Percentiles rank a stretch among this genome's conserved stretches.
Evolutionary conservation across 2,113 vertebrate genomes (phyloP).

Genomic region (Gallinago undulata): DNA sequence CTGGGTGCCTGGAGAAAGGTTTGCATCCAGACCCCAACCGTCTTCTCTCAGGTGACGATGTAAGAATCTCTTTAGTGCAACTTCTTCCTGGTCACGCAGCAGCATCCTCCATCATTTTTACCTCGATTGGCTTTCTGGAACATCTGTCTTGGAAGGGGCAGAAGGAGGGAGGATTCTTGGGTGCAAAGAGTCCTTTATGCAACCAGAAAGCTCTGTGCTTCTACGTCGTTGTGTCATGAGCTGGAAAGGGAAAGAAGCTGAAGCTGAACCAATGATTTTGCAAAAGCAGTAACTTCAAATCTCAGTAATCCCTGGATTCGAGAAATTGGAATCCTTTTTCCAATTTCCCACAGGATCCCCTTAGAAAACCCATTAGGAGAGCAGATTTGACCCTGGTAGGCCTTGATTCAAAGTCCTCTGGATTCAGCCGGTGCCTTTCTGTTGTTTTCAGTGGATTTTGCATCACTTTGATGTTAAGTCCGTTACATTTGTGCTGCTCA

Average conservation of each 20-base stretch:
- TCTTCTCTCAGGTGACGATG: background rate
- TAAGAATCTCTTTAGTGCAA: background rate
- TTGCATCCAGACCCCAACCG: background rate
- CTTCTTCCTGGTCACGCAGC: background rate
- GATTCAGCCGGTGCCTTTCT: background rate
- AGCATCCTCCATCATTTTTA: background rate
- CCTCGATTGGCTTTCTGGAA: background rate
- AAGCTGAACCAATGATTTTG: background rate
- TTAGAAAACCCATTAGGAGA: background rate
- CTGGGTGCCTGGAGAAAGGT: background rate
- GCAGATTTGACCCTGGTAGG: background rate
- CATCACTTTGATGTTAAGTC: slow-evolving; percentile 47
- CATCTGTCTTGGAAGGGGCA: background rate
- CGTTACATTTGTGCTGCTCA: slow-evolving; percentile 28
- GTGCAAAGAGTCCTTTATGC: background rate
- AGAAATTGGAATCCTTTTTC: background rate
- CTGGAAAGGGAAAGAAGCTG: background rate
- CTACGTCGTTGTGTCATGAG: background rate
- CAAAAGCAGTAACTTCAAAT: background rate
- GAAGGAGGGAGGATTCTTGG: background rate
- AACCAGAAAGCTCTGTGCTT: background rate
- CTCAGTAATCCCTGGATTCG: background rate
- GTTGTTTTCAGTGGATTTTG: slow-evolving; percentile 42
- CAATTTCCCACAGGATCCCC: slow-evolving; percentile 5
- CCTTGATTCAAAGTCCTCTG: slow-evolving; percentile 25